Conservation (phyloP, 2,888 invertebrate species). For the Aproaerema taeniolella region DNA sequence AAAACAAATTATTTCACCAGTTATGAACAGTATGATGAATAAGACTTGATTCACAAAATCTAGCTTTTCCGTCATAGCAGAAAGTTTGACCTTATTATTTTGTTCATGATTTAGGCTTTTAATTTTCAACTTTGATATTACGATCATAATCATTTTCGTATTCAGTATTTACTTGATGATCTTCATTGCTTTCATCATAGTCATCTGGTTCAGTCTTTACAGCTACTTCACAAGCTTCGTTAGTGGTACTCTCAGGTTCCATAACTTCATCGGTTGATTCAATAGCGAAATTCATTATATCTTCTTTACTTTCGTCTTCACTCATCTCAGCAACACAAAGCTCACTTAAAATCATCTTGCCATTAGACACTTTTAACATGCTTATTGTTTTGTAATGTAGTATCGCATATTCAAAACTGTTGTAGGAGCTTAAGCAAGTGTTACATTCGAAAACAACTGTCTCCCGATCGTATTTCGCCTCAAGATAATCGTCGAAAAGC, state of each 20-base stretch:
- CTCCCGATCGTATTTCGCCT: too few species aligned
- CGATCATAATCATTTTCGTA: too few species aligned
- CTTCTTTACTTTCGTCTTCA: slow-evolving; percentile 45
- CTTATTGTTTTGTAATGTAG: slow-evolving; percentile 39
- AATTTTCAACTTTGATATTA: too few species aligned
- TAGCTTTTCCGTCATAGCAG: too few species aligned
- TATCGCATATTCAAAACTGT: slow-evolving; percentile 43
- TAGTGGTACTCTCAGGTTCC: slow-evolving; percentile 46
- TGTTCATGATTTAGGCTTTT: too few species aligned
- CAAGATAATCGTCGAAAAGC: slow-evolving; percentile 32
- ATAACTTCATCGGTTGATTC: slow-evolving; percentile 34
- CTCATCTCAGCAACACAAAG: slow-evolving; percentile 60
- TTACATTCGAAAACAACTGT: slow-evolving; percentile 47
- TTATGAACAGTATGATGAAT: too few species aligned
- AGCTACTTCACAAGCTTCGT: slow-evolving; percentile 19
- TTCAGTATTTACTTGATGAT: too few species aligned
- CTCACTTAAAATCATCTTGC: slow-evolving; percentile 54
- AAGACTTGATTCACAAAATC: too few species aligned
- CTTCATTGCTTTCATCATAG: too few species aligned
- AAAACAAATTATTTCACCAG: too few species aligned
- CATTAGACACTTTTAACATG: slow-evolving; percentile 29
- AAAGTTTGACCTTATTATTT: too few species aligned
- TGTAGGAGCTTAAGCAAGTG: slow-evolving; percentile 36
- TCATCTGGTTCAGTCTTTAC: slow-evolving; percentile 41
- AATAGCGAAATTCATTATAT: too few species aligned